These are phyloP conservation scores for Sebastiscus albofasciatus DNA, from an alignment of 2,797 vertebrate genomes.

Conservation along the genomic window DNA sequence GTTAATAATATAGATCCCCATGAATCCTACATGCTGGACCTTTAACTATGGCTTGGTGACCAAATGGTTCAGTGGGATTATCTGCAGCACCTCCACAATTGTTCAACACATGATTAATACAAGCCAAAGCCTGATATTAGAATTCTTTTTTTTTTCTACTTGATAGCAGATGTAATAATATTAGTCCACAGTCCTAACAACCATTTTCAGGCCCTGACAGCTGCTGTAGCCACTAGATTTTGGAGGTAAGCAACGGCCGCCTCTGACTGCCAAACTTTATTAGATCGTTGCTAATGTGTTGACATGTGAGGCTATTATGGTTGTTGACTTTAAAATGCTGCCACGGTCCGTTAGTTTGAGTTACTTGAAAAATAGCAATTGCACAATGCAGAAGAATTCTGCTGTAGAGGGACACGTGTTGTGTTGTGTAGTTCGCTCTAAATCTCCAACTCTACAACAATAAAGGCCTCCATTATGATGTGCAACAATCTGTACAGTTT, in stretches of 20 bases:
- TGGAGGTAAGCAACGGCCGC: conserved; percentile 12
- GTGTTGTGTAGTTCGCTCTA: background rate
- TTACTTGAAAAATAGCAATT: background rate
- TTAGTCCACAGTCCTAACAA: background rate
- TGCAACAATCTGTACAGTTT: background rate
- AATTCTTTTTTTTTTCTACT: background rate
- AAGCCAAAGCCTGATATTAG: background rate
- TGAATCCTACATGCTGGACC: background rate
- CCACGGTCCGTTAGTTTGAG: conserved; percentile 7
- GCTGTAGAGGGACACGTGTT: background rate
- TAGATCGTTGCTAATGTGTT: conserved; percentile 51
- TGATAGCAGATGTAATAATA: background rate
- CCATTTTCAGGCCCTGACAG: conserved; percentile 23
- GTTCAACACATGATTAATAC: background rate
- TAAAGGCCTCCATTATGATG: background rate
- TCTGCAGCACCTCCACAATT: background rate
- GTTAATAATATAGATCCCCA: background rate
- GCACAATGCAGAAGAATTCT: background rate
- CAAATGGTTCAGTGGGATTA: background rate
- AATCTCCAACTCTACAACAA: background rate
- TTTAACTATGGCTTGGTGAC: background rate
- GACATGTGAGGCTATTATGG: conserved; percentile 37
- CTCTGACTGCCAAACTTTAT: conserved; percentile 30
- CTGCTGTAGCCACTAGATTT: conserved; percentile 33
- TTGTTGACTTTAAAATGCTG: conserved; percentile 25